Percentiles rank a stretch among this genome's conserved stretches.
These are phyloP conservation scores for Poecilobothrus nobilitatus DNA, from an alignment of 2,888 invertebrate species.

Conservation along the genomic window DNA sequence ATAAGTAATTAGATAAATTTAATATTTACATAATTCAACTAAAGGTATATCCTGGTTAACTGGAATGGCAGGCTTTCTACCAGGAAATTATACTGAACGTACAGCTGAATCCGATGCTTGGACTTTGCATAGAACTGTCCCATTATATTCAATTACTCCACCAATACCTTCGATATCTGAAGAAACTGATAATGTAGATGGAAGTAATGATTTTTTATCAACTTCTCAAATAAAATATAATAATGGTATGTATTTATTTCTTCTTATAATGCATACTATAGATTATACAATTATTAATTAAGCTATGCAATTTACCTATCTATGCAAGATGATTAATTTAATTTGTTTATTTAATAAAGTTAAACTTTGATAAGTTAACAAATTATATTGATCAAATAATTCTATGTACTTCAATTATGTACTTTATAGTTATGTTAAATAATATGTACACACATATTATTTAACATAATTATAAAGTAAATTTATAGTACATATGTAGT, in stretches of 20 bases:
- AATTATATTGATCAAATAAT: too few relatives aligned
- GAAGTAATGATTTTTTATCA: slow-evolving; percentile 34
- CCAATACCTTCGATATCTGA: slow-evolving; percentile 38
- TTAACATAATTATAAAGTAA: too few relatives aligned
- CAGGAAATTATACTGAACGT: slow-evolving; percentile 71
- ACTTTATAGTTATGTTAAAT: too few relatives aligned
- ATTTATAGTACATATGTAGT: too few relatives aligned
- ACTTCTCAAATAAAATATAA: slow-evolving; percentile 18
- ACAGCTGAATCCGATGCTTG: slow-evolving; percentile 86
- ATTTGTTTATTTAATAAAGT: too few relatives aligned
- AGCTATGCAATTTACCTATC: too few relatives aligned
- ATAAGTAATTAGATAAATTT: too few relatives aligned
- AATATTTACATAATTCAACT: neutral
- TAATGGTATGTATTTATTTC: neutral
- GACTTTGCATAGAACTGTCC: slow-evolving; percentile 71
- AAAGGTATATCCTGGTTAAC: slow-evolving; percentile 37
- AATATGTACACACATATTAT: too few relatives aligned
- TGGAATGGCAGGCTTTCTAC: slow-evolving; percentile 67
- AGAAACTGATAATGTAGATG: slow-evolving; percentile 40
- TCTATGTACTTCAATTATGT: too few relatives aligned
- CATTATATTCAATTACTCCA: slow-evolving; percentile 44
- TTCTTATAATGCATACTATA: neutral
- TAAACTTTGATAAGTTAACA: too few relatives aligned
- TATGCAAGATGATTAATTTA: too few relatives aligned
- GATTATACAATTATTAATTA: too few relatives aligned